Evolutionary conservation across 2,888 invertebrate species (phyloP).

Genomic region (Megamerina dolium): DNA sequence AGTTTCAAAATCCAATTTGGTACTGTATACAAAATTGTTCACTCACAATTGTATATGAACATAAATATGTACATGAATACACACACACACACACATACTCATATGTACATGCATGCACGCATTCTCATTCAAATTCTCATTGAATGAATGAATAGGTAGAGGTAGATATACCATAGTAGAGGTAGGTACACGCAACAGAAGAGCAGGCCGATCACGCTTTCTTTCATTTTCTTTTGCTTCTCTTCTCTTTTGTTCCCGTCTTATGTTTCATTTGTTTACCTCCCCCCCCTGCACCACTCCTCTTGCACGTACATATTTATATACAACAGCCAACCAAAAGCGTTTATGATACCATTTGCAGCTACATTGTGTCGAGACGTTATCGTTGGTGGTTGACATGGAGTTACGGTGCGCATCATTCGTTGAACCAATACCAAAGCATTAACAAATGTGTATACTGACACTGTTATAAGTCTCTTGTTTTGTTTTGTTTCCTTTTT

Average conservation of each 20-base stretch:
- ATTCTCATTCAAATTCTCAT: background rate
- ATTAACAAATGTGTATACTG: slow-evolving; percentile 3
- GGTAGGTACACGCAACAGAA: too few species aligned
- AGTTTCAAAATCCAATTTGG: slow-evolving; percentile 44
- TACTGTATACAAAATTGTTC: slow-evolving; percentile 44
- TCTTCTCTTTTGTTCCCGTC: slow-evolving; percentile 14
- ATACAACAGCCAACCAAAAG: slow-evolving; percentile 44
- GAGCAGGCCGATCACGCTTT: too few species aligned
- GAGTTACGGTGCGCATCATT: slow-evolving; percentile 10
- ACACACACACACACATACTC: background rate
- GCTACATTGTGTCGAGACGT: background rate
- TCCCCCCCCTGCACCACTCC: background rate
- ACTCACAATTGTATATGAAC: slow-evolving; percentile 22
- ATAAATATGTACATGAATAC: background rate
- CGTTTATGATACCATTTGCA: slow-evolving; percentile 28
- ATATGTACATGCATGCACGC: background rate
- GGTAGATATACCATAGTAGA: too few species aligned
- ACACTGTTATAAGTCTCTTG: slow-evolving; percentile 9
- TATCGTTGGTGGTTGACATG: slow-evolving; percentile 10
- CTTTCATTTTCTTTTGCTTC: slow-evolving; percentile 3
- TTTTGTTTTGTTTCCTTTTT: too few species aligned
- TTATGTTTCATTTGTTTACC: slow-evolving; percentile 13
- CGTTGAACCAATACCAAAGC: slow-evolving; percentile 12
- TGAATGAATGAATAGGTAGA: too few species aligned
- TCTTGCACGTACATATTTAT: background rate